Evolutionary conservation across 1,140 invertebrate species (phyloP).

Genomic region (Atta cephalotes): DNA sequence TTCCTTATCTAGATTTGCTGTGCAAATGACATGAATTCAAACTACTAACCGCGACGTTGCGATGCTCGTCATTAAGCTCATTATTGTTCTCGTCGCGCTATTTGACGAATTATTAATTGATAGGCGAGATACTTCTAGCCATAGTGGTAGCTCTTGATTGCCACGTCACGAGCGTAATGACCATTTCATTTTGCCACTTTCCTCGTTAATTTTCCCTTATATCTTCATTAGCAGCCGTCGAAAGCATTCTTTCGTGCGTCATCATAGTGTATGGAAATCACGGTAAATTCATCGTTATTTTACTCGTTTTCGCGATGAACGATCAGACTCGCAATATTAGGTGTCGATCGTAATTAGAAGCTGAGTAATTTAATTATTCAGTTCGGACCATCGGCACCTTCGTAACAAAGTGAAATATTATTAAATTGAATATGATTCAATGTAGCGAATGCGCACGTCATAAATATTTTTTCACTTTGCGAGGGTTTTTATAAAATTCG

Average conservation of each 20-base stretch:
- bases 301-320: constrained; percentile 63
- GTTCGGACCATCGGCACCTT: background rate
- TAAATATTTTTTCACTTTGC: background rate
- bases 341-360: constrained; percentile 62
- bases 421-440: no score
- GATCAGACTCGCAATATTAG: constrained; percentile 60
- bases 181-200: constrained; percentile 3
- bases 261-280: constrained; percentile 8
- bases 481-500: background rate
- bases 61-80: constrained; percentile 70
- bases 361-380: constrained; percentile 61
- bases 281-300: constrained; percentile 50
- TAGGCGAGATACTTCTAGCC: constrained; percentile 49
- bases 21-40: background rate
- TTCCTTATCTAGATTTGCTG: background rate
- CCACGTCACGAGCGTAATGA: background rate
- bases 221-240: constrained; percentile 12
- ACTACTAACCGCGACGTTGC: constrained; percentile 14
- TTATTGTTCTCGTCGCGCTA: constrained; percentile 71
- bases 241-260: constrained; percentile 47
- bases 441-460: background rate
- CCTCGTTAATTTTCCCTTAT: constrained; percentile 12
- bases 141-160: constrained; percentile 18
- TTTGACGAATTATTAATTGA: constrained; percentile 60
- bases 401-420: constrained; percentile 10